Conservation (phyloP, 2,888 invertebrate species). For the Nasonovia ribisnigri region DNA sequence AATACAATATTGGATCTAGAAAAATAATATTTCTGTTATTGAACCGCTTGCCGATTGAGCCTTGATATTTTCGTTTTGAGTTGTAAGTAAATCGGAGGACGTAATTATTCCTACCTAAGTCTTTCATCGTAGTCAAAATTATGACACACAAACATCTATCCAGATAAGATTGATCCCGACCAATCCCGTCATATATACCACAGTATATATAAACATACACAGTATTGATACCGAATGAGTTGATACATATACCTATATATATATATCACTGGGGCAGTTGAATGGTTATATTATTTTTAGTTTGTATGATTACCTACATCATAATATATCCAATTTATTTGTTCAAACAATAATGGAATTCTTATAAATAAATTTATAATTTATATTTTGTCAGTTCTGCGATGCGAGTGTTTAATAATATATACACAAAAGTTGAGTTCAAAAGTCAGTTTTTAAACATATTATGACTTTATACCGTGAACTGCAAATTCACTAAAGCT, state of each 20-base stretch:
- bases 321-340: too few relatives aligned
- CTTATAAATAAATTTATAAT: too few relatives aligned
- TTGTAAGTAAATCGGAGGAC: not conserved
- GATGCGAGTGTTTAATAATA: too few relatives aligned
- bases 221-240: too few relatives aligned
- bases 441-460: not conserved
- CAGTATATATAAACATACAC: too few relatives aligned
- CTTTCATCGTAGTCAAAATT: not conserved
- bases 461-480: not conserved
- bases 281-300: not conserved
- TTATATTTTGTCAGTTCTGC: too few relatives aligned
- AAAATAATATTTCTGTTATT: not conserved
- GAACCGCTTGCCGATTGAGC: not conserved
- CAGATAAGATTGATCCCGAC: not conserved
- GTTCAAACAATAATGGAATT: too few relatives aligned
- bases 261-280: not conserved
- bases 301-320: not conserved
- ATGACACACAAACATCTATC: not conserved
- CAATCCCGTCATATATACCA: not conserved
- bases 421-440: not conserved
- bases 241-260: not conserved
- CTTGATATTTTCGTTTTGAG: not conserved
- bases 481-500: not conserved
- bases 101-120: not conserved
- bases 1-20: not conserved